A percentile compares a stretch with the other conserved stretches of the same genome.
Evolutionary conservation across 2,113 vertebrate genomes (phyloP).

Genomic region (Caloenas nicobarica): DNA sequence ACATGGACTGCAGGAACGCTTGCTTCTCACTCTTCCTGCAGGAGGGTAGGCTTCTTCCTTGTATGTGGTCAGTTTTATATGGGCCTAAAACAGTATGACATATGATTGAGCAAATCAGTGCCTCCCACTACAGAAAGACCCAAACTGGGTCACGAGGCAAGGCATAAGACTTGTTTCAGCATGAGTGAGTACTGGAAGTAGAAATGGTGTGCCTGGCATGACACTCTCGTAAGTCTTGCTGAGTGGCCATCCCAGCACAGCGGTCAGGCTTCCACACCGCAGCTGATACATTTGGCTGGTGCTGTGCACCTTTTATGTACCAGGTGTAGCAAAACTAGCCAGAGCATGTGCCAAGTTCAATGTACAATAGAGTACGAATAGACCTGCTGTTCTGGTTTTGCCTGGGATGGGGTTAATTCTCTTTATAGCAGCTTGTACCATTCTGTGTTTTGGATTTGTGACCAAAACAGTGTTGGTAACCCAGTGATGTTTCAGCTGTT

Average conservation of each 20-base stretch:
- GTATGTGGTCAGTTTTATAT: neutral
- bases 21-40: neutral
- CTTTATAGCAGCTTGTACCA: neutral
- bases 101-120: neutral
- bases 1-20: neutral
- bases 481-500: neutral
- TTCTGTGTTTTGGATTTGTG: neutral
- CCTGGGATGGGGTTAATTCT: neutral
- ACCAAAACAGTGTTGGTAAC: neutral
- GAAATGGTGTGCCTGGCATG: neutral
- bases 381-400: neutral
- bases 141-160: neutral
- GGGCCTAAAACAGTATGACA: neutral
- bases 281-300: neutral
- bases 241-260: neutral
- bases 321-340: neutral
- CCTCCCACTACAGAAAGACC: neutral
- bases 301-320: neutral
- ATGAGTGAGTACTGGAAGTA: neutral
- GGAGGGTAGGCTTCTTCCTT: neutral
- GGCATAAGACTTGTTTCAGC: neutral
- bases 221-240: neutral
- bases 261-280: fast-evolving
- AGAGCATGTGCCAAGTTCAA: neutral
- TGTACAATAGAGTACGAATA: neutral